Percentiles rank a stretch among this genome's conserved stretches.
Evolutionary conservation across 92 coral and sea anemone genomes (phyloP).

Genomic region (Zoanthus sansibaricus): DNA sequence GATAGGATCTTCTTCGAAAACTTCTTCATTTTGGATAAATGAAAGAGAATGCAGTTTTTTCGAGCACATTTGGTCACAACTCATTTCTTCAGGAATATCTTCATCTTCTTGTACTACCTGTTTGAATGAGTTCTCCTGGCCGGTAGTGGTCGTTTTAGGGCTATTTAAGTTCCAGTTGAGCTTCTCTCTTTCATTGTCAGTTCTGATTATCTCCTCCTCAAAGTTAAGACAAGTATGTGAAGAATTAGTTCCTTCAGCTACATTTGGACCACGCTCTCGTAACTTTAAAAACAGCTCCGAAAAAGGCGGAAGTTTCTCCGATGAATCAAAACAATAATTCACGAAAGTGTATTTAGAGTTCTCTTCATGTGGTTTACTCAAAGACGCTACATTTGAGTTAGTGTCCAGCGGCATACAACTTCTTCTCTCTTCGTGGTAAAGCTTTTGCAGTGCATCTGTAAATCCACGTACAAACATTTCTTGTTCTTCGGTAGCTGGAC

Average conservation of each 20-base stretch:
- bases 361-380: conserved; percentile 21
- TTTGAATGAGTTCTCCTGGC: conserved; percentile 13
- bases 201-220: conserved; percentile 1
- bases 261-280: not conserved
- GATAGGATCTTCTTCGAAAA: conserved; percentile 32
- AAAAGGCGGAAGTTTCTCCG: conserved; percentile 80
- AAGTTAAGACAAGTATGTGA: not conserved
- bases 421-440: conserved; percentile 72
- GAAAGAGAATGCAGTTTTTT: not conserved
- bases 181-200: conserved; percentile 11
- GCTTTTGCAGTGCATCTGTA: conserved; percentile 83
- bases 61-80: not conserved
- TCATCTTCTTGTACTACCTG: conserved; percentile 28
- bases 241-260: not conserved
- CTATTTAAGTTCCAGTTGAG: conserved; percentile 24
- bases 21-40: not conserved
- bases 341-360: conserved; percentile 82
- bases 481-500: conserved; percentile 79
- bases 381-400: conserved; percentile 41
- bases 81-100: not conserved
- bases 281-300: conserved; percentile 76
- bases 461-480: conserved; percentile 88
- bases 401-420: conserved; percentile 35
- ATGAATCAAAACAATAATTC: conserved; percentile 81
- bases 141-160: conserved; percentile 1